Evolutionary conservation across 2,888 invertebrate genomes (phyloP), one percentile per base, ranked within the genome.

Genomic region (Chrysolina americana): DNA sequence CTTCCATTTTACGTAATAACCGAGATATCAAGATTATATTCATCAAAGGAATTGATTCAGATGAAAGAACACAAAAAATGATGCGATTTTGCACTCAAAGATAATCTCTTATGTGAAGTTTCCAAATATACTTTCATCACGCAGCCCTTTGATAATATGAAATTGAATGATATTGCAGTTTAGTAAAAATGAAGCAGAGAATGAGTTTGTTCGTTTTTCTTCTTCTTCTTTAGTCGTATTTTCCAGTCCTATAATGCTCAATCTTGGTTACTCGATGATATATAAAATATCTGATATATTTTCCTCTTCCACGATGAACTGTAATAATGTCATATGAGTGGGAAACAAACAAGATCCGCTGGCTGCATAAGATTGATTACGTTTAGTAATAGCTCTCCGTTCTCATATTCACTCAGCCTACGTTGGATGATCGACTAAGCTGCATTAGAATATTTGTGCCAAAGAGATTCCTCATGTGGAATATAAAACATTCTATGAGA

Each of bases 161-260:
- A 70, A 41, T 50, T 65, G 50, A 70, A 70, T 65, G 53, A 65
- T 65, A 65, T 63, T 53, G 50, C 65, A 65, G 65, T 65, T 41
- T 53, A 19, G 53, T 64, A 53, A 53, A 70, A 65, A 65, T 70
- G 41, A 70, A 65, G 41, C 53, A 65, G 17, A 64, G 53, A 70
- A 70, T 70, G 28, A 65, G 70, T 41, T 36, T 41, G 70, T 65
- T 70, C 53, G 65, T 65, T 70, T 65, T 65, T 41, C 23, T 47
- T 28, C 41, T 65, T 65, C 41, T 41, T 21, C 65, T 41, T 53
- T 44, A 50, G n/a, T 19, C 41, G 9, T 70, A 50, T 21, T 53
- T 50, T 21, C 65, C 28, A 63, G 15, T 44, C 47, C 62, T 64
- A 70, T 70, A 70, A 70, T 50, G 21, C 53, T 41, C 65, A 70